These are phyloP conservation scores for Poecile montanus DNA, from an alignment of 2,797 vertebrate species.

Conservation along the genomic window DNA sequence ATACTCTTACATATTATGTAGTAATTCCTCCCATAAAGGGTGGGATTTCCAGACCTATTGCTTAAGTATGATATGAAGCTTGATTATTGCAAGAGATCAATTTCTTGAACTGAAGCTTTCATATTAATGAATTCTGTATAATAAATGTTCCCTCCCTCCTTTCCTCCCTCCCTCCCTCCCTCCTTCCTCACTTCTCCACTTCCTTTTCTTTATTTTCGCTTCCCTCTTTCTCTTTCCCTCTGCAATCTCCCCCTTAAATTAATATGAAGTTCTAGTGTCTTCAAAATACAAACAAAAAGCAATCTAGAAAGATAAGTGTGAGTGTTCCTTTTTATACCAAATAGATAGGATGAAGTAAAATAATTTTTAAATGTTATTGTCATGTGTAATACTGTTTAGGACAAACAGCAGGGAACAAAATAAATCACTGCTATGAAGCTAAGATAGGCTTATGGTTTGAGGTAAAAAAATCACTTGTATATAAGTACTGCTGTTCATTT, in stretches of 20 bases:
- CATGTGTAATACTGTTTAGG: constrained; percentile 48
- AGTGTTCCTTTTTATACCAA: constrained; percentile 30
- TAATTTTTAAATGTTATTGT: not conserved
- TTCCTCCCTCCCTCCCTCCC: not conserved
- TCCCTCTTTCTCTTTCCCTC: fast-evolving
- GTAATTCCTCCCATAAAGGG: not conserved
- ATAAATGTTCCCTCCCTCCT: not conserved
- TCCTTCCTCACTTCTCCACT: not conserved
- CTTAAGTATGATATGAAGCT: fast-evolving
- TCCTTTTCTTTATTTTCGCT: too few species aligned
- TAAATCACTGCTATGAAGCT: constrained; percentile 20
- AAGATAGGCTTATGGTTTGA: constrained; percentile 26
- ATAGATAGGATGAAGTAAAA: constrained; percentile 41
- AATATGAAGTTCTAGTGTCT: constrained; percentile 45
- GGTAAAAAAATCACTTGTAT: not conserved
- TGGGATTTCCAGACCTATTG: not conserved
- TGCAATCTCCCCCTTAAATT: not conserved
- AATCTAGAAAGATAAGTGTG: constrained; percentile 52
- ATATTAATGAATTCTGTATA: constrained; percentile 23
- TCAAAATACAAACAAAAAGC: constrained; percentile 45
- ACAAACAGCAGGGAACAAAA: constrained; percentile 23
- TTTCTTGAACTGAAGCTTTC: constrained; percentile 28
- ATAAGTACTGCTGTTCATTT: not conserved
- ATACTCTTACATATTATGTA: not conserved
- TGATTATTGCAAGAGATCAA: fast-evolving